phyloP scores from a whole-genome alignment of 2,797 vertebrate species.

The Varecia variegata region DNA sequence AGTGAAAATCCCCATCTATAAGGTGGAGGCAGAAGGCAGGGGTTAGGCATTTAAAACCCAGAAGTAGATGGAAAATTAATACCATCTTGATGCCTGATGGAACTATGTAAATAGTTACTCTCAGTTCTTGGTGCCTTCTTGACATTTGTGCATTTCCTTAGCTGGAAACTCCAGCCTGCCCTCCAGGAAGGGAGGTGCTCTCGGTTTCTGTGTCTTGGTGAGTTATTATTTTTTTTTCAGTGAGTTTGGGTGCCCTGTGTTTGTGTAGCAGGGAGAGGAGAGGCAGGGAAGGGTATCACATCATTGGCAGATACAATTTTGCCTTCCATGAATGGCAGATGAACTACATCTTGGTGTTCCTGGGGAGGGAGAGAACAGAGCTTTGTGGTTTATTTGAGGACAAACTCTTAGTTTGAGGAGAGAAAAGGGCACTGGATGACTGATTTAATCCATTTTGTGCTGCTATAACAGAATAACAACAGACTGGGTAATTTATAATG shows the following conservation, averaged over 20 bases:
- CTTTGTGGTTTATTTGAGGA: background rate
- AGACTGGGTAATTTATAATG: background rate
- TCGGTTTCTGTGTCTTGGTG: background rate
- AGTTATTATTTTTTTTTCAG: background rate
- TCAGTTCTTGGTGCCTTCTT: background rate
- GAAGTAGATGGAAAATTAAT: background rate
- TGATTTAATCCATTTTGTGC: background rate
- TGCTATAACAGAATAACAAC: background rate
- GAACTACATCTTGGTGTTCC: background rate
- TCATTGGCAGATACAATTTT: background rate
- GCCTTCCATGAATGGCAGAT: background rate
- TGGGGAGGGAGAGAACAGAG: background rate
- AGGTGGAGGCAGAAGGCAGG: background rate
- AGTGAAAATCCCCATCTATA: background rate
- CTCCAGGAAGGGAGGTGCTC: background rate
- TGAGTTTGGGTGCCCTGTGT: background rate
- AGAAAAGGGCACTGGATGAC: background rate
- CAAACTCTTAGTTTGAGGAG: background rate
- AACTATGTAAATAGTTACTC: background rate
- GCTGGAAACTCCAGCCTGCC: background rate
- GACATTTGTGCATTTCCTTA: background rate
- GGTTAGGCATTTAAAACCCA: background rate
- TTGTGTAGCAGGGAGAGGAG: background rate
- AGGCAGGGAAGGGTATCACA: fast-evolving
- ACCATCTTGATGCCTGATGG: too few relatives aligned